Evolutionary conservation across 2,888 invertebrate species (phyloP), one percentile per base, ranked within the genome.

Genomic region (Oxytorus armatus): DNA sequence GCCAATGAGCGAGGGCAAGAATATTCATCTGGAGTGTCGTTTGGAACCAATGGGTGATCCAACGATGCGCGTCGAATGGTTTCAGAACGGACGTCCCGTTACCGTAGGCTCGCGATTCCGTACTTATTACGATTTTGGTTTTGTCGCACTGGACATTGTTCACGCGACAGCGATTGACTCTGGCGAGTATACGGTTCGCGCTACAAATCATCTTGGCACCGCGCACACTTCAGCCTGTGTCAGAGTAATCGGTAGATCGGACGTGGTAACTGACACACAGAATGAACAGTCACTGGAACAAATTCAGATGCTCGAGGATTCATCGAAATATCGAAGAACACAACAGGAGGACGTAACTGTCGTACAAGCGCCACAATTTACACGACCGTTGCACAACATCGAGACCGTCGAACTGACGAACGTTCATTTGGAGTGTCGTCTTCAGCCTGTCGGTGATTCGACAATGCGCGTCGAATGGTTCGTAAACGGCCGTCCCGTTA

Each of bases 91-190:
- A 29, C 95, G 95, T 88, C 95, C 97, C 7, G 95, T 97, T 14
- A 97, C 98, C 33, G 96, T 97, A 44, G 97, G 97, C 51, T 97
- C 97, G 55, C 95, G 99, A 89, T 99, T 98, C 93, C 95, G 96
- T 90, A 98, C 98, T 23, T 97, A 98, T 91, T 97, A 98, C 89
- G 99, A 99, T 90, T 99, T 99, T 91, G 99, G 99, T 16, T 98
- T 97, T 91, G 98, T 99, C 69, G 98, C 99, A 42, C 93, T 99
- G 85, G 99, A 99, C 89, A 98, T 99, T 79, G 95, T 98, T 82
- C 97, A 98, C 90, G 96, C 97, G 18, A 98, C 97, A 72, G 96
- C 97, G n/a, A 94, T 96, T 77, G 99, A 99, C 92, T 96, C 97
- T 42, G 98, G 98, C 66, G 98, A 98, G 93, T 99, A 99, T 89